phyloP scores from a whole-genome alignment of 2,797 vertebrate species.

The Novumbra hubbsi region DNA sequence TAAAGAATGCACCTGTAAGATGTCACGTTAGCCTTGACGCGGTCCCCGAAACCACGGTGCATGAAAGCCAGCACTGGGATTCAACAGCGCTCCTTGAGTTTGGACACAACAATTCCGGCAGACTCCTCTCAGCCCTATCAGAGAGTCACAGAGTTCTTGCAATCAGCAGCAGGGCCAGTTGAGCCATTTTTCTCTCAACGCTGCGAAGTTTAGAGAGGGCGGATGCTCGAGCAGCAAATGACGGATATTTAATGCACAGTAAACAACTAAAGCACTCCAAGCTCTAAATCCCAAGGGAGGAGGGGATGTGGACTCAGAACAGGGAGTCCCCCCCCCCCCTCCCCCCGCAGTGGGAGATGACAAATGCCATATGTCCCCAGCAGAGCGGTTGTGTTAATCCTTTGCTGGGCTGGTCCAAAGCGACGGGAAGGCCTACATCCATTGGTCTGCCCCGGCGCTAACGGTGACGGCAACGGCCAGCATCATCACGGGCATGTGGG shows the following conservation, averaged over 20 bases:
- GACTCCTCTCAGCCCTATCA: constrained; percentile 27
- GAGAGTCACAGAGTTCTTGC: constrained; percentile 37
- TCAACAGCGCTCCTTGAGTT: constrained; percentile 41
- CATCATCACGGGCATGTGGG: background rate
- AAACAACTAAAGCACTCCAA: constrained; percentile 75
- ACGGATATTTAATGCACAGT: constrained; percentile 65
- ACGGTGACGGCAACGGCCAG: constrained; percentile 5
- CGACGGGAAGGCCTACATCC: constrained; percentile 62
- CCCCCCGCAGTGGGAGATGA: constrained; percentile 71
- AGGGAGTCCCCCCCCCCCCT: constrained; percentile 56
- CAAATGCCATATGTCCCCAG: constrained; percentile 78
- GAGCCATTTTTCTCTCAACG: constrained; percentile 67
- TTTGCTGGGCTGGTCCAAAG: constrained; percentile 44
- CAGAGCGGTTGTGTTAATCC: constrained; percentile 74
- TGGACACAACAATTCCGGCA: constrained; percentile 40
- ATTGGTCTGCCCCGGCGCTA: constrained; percentile 11
- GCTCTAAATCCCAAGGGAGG: constrained; percentile 66
- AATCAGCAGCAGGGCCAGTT: constrained; percentile 61
- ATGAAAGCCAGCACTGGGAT: background rate
- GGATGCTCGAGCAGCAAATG: background rate
- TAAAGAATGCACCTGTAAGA: constrained; percentile 35
- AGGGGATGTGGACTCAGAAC: constrained; percentile 36
- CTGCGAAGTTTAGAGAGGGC: constrained; percentile 45
- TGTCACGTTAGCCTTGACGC: constrained; percentile 46
- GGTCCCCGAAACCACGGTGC: constrained; percentile 3